Base-by-base conservation (phyloP, 2,113 vertebrate genomes). In the Toxostoma redivivum region DNA sequence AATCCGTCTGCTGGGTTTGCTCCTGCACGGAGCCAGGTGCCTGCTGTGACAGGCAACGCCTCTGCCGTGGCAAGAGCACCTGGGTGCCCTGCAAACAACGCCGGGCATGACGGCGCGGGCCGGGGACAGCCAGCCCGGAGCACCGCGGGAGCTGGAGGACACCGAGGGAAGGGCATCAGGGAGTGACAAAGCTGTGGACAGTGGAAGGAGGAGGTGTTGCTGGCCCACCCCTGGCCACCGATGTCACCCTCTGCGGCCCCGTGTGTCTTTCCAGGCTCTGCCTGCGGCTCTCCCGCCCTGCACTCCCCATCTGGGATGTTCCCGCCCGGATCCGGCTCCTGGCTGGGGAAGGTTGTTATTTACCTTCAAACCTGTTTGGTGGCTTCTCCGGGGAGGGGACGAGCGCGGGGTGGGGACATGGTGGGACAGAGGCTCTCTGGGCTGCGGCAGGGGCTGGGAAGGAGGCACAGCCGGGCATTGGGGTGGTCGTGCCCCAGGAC, bases 281-380 rank as follows among this genome's bases (percentile, higher is more conserved):
- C 84, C 57, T 0, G 9, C 12, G 2, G 5, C 76, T 61, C 42
- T 71, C 87, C 71, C 24, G 0, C 79, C 76, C 81, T 0, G 4
- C 1, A 7, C 45, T 90, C 78, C 65, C 67, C 56, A 16, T 1
- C 84, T 65, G 95, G 77, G 94, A 73, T 7, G 31, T 44, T 89
- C 77, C 91, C 13, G 9, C 91, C 88, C 9, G 64, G 94, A 93
- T 95, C 94, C 62, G n/a, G 94, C 86, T 96, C 72, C 92, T 40
- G 90, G 12, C 90, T 4, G 12, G 57, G 78, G 33, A 73, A 61
- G 20, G 89, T 18, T 91, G 91, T 94, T 96, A 84, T 97, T 97
- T 96, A 87, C 95, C 94, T 95, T 92, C 91, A 95, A 96, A 97
- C 96, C 96, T 94, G 96, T 96, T 95, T 5, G 95, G 95, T 95